Conservation (phyloP, 1,140 invertebrate genomes). For the Zaprionus africanus region DNA sequence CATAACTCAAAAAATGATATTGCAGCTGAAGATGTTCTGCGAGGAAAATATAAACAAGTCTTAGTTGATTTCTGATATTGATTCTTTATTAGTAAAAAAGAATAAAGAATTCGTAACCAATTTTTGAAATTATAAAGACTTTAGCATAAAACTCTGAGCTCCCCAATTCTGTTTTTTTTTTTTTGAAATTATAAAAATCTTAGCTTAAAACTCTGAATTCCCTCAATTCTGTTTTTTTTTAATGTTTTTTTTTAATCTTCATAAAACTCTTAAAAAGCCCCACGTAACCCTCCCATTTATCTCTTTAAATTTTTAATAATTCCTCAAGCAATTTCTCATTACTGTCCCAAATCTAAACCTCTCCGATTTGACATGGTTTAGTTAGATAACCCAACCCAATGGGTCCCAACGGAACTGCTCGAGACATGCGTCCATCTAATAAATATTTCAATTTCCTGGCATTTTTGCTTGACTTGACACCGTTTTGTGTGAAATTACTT, state of each 20-base stretch:
- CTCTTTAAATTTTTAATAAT: neutral
- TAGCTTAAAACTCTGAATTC: too few species aligned
- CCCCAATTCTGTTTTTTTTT: too few species aligned
- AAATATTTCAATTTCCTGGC: constrained; percentile 75
- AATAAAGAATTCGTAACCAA: neutral
- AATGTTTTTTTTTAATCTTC: too few species aligned
- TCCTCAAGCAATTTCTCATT: neutral
- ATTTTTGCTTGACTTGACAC: constrained; percentile 75
- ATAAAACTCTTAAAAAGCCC: too few species aligned
- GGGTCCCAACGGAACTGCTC: constrained; percentile 32
- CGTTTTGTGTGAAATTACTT: constrained; percentile 72
- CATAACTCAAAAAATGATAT: neutral
- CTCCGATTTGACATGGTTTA: constrained; percentile 10
- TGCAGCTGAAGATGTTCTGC: neutral
- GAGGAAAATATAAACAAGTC: too few species aligned
- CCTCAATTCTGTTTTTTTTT: too few species aligned
- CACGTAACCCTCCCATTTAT: neutral
- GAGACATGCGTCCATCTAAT: constrained; percentile 32
- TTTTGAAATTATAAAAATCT: neutral
- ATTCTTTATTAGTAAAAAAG: neutral
- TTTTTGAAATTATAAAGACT: neutral
- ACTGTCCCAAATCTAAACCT: neutral
- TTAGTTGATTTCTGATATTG: neutral
- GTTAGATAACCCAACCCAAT: constrained; percentile 1
- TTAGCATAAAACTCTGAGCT: too few species aligned